Evolutionary conservation across 2,888 invertebrate genomes (phyloP).

Genomic region (Leptinotarsa juncta): DNA sequence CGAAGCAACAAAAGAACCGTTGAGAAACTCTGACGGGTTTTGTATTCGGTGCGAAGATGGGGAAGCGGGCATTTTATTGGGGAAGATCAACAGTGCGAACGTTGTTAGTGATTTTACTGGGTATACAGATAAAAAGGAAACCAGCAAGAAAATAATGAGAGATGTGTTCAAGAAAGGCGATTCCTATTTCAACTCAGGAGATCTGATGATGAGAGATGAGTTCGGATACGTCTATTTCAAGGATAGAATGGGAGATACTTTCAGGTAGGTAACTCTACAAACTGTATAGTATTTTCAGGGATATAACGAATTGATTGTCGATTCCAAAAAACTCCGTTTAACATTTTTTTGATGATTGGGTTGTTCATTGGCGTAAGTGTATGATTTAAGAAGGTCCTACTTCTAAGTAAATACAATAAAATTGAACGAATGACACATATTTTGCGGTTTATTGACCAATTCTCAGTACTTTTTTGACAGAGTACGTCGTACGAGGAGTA

Average conservation of each 20-base stretch:
- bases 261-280: slow-evolving; percentile 65
- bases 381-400: too few relatives aligned
- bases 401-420: too few relatives aligned
- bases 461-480: too few relatives aligned
- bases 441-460: too few relatives aligned
- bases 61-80: slow-evolving; percentile 87
- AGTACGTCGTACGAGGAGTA: too few relatives aligned
- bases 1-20: slow-evolving; percentile 78
- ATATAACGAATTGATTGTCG: too few relatives aligned
- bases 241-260: slow-evolving; percentile 89
- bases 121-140: slow-evolving; percentile 75
- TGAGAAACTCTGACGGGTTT: slow-evolving; percentile 76
- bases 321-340: too few relatives aligned
- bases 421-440: too few relatives aligned
- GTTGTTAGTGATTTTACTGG: slow-evolving; percentile 75
- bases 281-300: too few relatives aligned
- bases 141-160: slow-evolving; percentile 77
- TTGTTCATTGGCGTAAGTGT: too few relatives aligned
- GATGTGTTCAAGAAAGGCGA: slow-evolving; percentile 87
- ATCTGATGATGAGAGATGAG: slow-evolving; percentile 90
- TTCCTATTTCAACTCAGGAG: slow-evolving; percentile 89
- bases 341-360: too few relatives aligned
- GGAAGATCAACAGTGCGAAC: slow-evolving; percentile 72
- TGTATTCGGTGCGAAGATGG: slow-evolving; percentile 86
- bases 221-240: slow-evolving; percentile 94